These are phyloP conservation scores for Trissoscelio sp. DNA, from an alignment of 2,888 invertebrate genomes.

Conservation along the genomic window DNA sequence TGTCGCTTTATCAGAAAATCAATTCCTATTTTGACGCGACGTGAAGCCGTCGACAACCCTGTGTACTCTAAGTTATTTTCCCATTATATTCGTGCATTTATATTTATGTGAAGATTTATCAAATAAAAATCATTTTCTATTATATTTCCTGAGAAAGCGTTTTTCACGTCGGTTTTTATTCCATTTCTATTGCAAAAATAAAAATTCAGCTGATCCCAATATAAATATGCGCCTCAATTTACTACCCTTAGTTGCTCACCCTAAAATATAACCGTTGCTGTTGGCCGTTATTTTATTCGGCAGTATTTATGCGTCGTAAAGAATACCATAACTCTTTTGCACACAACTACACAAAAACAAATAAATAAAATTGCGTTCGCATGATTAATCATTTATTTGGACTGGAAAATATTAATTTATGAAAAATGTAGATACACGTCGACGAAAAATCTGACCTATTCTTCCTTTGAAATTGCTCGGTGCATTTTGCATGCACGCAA, in stretches of 20 bases:
- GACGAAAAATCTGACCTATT: constrained; percentile 4
- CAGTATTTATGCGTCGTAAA: constrained; percentile 20
- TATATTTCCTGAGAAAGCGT: too few species aligned
- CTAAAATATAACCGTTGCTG: constrained; percentile 33
- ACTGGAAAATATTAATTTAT: constrained; percentile 25
- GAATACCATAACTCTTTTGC: constrained; percentile 2
- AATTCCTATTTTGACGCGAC: constrained; percentile 71
- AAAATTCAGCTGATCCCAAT: background rate
- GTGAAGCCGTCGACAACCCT: constrained; percentile 71
- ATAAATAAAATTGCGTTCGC: background rate
- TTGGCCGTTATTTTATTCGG: constrained; percentile 39
- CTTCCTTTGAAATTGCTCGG: constrained; percentile 30
- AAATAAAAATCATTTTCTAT: background rate
- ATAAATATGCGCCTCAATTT: constrained; percentile 5
- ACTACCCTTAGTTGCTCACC: constrained; percentile 8
- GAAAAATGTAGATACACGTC: background rate
- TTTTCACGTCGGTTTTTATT: too few species aligned
- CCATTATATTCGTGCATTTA: background rate
- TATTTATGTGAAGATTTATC: background rate
- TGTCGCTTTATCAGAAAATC: constrained; percentile 76
- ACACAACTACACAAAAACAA: background rate
- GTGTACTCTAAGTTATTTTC: constrained; percentile 7
- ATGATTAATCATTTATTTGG: background rate
- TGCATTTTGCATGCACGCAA: constrained; percentile 22
- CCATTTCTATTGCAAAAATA: background rate